Percentiles rank a stretch among this genome's conserved stretches.
Evolutionary conservation across 2,797 vertebrate species (phyloP).

Genomic region (Eospalax fontanierii): DNA sequence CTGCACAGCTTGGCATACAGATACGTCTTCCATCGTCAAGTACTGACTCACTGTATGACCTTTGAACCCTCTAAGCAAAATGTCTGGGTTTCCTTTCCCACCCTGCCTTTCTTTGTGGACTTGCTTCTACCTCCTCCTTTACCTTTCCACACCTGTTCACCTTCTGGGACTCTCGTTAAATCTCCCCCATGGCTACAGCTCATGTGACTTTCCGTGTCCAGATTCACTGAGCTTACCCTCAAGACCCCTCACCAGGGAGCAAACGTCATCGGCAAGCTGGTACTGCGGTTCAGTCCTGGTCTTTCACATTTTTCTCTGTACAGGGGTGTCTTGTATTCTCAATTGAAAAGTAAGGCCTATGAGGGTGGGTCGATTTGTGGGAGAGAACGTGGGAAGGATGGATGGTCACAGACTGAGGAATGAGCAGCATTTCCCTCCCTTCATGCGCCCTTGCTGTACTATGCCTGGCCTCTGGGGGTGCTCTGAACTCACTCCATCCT

Average conservation of each 20-base stretch:
- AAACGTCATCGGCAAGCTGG: background rate
- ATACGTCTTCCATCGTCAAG: background rate
- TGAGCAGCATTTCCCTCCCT: rapidly evolving
- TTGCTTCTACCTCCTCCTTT: background rate
- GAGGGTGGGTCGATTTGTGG: background rate
- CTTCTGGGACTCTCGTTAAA: background rate
- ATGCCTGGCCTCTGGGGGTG: background rate
- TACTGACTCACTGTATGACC: background rate
- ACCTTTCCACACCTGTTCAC: background rate
- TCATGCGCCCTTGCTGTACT: too few relatives aligned
- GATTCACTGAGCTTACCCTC: background rate
- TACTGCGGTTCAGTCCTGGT: background rate
- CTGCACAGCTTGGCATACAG: background rate
- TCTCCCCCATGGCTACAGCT: too few relatives aligned
- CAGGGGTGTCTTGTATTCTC: background rate
- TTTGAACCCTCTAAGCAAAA: background rate
- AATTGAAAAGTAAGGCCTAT: background rate
- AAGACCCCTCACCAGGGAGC: background rate
- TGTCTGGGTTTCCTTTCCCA: background rate
- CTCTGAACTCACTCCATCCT: background rate
- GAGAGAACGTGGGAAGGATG: background rate
- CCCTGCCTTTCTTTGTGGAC: background rate
- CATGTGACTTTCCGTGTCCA: background rate
- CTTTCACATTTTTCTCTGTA: background rate
- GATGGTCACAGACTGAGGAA: rapidly evolving